Percentiles rank a stretch among this genome's conserved stretches.
phyloP scores from a whole-genome alignment of 2,113 vertebrate species.

The Channa maculata region DNA sequence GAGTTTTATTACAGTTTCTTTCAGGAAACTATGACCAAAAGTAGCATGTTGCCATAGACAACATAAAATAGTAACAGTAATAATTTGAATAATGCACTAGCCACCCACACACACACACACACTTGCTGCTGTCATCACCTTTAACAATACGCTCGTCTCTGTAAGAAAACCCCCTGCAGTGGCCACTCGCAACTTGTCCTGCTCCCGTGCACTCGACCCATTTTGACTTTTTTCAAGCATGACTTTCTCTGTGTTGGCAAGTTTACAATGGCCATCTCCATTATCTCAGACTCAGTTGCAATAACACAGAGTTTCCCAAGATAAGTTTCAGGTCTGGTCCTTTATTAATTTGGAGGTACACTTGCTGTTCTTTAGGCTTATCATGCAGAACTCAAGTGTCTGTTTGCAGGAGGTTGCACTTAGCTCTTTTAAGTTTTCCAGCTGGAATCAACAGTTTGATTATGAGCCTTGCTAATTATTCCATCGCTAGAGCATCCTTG shows the following conservation, averaged over 20 bases:
- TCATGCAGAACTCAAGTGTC: slow-evolving; percentile 4
- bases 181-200: slow-evolving; percentile 1
- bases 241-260: not conserved
- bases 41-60: slow-evolving; percentile 26
- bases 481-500: not conserved
- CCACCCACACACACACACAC: slow-evolving; percentile 15
- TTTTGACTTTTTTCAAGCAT: slow-evolving; percentile 6
- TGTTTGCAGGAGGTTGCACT: slow-evolving; percentile 17
- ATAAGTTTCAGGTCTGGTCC: slow-evolving; percentile 12
- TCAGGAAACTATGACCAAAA: slow-evolving; percentile 18
- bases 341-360: not conserved
- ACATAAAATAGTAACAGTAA: slow-evolving; percentile 34
- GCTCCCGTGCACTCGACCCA: not conserved
- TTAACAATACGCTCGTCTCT: slow-evolving; percentile 36
- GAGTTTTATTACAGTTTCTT: slow-evolving; percentile 36
- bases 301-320: not conserved
- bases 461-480: slow-evolving; percentile 23
- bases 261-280: slow-evolving; percentile 2
- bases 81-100: slow-evolving; percentile 42
- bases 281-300: slow-evolving; percentile 16
- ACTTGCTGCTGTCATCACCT: slow-evolving; percentile 46
- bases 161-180: slow-evolving; percentile 28
- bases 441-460: slow-evolving; percentile 26
- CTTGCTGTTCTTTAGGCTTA: not conserved
- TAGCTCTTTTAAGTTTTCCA: not conserved